These are phyloP conservation scores for Zosterops hypoxanthus DNA, from an alignment of 2,113 vertebrate species.

Conservation along the genomic window DNA sequence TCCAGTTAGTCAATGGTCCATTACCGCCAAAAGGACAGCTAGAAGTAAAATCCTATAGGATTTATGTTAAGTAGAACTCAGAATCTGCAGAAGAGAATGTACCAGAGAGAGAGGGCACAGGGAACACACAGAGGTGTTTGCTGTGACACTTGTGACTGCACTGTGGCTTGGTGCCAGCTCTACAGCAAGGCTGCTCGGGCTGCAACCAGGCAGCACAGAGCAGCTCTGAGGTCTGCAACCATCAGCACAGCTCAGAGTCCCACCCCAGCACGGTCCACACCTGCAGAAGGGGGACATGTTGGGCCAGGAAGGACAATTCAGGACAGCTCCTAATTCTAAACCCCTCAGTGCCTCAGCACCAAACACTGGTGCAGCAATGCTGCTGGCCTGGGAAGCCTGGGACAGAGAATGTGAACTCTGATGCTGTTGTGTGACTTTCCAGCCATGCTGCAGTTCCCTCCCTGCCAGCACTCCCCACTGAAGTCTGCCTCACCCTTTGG, in stretches of 20 bases:
- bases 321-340: neutral
- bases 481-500: neutral
- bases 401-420: neutral
- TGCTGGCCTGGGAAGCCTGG: no score
- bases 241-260: neutral
- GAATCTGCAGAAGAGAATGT: neutral
- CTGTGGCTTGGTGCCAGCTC: neutral
- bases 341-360: neutral
- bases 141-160: neutral
- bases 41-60: slow-evolving; percentile 41
- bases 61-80: neutral
- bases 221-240: neutral
- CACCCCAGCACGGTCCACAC: neutral
- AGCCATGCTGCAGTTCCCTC: neutral
- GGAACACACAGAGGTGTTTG: neutral
- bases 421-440: neutral
- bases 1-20: slow-evolving; percentile 49
- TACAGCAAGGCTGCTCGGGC: neutral
- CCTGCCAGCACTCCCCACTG: neutral
- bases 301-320: neutral
- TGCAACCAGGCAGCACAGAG: neutral
- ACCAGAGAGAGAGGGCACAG: neutral
- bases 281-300: neutral
- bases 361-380: accelerated
- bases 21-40: slow-evolving; percentile 53